phyloP scores from a whole-genome alignment of 1,140 invertebrate genomes.

The Apocrypta bakeri region DNA sequence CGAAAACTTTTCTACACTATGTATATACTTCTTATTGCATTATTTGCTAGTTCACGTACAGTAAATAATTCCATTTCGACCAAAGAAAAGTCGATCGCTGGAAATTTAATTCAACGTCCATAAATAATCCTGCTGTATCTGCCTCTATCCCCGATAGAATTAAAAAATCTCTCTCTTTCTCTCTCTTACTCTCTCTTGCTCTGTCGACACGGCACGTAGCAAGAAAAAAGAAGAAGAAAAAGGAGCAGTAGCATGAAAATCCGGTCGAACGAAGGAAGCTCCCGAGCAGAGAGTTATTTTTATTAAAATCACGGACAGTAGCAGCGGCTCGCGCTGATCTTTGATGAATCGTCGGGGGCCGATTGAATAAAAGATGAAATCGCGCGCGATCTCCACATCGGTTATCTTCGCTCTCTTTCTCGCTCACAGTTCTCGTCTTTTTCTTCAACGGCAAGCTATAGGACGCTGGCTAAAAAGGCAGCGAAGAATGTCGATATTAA shows the following conservation, averaged over 20 bases:
- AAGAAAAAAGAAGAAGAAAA: constrained; percentile 40
- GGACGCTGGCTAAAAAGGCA: constrained; percentile 63
- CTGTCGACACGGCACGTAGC: background rate
- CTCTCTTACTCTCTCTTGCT: constrained; percentile 36
- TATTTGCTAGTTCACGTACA: background rate
- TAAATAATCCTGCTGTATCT: background rate
- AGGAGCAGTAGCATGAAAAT: constrained; percentile 49
- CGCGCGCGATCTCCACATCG: constrained; percentile 45
- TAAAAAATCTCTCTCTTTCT: constrained; percentile 32
- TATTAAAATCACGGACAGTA: constrained; percentile 65
- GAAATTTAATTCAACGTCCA: background rate
- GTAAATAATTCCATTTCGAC: background rate
- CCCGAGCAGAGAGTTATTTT: constrained; percentile 64
- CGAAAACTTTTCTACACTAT: background rate
- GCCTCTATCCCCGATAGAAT: background rate
- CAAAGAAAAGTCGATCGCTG: background rate
- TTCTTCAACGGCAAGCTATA: background rate
- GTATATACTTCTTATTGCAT: background rate
- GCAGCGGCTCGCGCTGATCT: constrained; percentile 56
- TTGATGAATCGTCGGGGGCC: constrained; percentile 59
- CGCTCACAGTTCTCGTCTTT: background rate
- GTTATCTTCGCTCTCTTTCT: background rate
- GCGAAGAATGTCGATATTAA: constrained; percentile 72
- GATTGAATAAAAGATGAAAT: constrained; percentile 74
- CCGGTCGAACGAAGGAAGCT: constrained; percentile 44